Percentiles rank a stretch among this genome's conserved stretches.
Evolutionary conservation across 2,113 vertebrate genomes (phyloP).

Genomic region (Empidonax alnorum): DNA sequence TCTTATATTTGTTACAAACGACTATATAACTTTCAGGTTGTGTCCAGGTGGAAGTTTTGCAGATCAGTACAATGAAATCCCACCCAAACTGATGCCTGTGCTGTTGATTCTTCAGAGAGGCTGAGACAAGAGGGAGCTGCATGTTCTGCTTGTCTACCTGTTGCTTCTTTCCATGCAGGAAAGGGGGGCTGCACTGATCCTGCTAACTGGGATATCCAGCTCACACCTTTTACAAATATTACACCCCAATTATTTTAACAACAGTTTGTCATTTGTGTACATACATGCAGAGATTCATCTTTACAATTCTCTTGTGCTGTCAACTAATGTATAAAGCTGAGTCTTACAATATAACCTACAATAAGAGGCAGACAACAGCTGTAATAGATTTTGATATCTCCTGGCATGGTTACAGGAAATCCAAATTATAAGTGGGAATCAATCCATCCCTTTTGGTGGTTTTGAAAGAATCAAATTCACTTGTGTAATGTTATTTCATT

Average conservation of each 20-base stretch:
- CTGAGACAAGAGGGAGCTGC: background rate
- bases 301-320: background rate
- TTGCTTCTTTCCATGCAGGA: background rate
- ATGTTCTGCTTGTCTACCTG: background rate
- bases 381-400: background rate
- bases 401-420: background rate
- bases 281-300: fast-evolving
- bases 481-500: conserved; percentile 51
- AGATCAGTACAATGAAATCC: background rate
- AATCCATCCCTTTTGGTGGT: background rate
- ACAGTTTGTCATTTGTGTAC: background rate
- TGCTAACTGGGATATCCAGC: background rate
- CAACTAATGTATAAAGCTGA: background rate
- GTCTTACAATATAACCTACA: background rate
- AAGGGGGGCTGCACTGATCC: background rate
- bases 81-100: background rate
- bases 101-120: background rate
- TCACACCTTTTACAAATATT: background rate
- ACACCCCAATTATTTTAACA: background rate
- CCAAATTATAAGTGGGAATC: background rate
- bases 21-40: background rate
- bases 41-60: background rate
- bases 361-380: background rate
- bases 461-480: conserved; percentile 9
- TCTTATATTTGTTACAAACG: background rate